phyloP scores from a whole-genome alignment of 1,140 invertebrate genomes.

The Achatina immaculata region DNA sequence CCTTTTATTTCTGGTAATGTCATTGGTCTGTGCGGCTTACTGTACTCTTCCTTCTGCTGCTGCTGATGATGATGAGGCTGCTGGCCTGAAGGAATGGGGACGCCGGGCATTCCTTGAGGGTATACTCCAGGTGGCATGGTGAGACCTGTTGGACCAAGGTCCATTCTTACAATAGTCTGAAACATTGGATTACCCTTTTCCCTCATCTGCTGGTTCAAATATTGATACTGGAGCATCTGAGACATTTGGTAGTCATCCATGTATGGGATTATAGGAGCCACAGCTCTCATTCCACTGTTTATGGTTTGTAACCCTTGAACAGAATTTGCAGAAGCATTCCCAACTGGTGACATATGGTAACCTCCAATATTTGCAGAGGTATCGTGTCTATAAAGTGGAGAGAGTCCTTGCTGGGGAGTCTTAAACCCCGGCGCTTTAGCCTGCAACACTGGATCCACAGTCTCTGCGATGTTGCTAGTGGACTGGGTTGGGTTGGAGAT shows the following conservation, averaged over 20 bases:
- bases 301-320: background rate
- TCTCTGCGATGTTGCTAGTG: constrained; percentile 74
- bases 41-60: constrained; percentile 64
- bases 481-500: constrained; percentile 54
- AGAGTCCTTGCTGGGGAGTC: constrained; percentile 49
- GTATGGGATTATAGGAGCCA: background rate
- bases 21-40: constrained; percentile 70
- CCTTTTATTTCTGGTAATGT: constrained; percentile 75
- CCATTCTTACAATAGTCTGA: constrained; percentile 4
- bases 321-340: background rate
- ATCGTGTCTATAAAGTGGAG: constrained; percentile 46
- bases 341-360: constrained; percentile 4
- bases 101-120: constrained; percentile 11
- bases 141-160: background rate
- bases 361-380: background rate
- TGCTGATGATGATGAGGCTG: constrained; percentile 39
- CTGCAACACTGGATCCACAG: constrained; percentile 69
- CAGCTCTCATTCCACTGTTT: background rate
- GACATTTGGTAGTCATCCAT: constrained; percentile 1
- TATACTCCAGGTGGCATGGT: background rate
- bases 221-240: background rate
- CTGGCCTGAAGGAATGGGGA: constrained; percentile 41
- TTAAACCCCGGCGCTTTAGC: constrained; percentile 68
- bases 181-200: constrained; percentile 4
- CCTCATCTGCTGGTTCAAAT: background rate